Evolutionary conservation across 2,113 vertebrate genomes (phyloP), one percentile per base, ranked within the genome.

Genomic region (Pogonocichla stellata): DNA sequence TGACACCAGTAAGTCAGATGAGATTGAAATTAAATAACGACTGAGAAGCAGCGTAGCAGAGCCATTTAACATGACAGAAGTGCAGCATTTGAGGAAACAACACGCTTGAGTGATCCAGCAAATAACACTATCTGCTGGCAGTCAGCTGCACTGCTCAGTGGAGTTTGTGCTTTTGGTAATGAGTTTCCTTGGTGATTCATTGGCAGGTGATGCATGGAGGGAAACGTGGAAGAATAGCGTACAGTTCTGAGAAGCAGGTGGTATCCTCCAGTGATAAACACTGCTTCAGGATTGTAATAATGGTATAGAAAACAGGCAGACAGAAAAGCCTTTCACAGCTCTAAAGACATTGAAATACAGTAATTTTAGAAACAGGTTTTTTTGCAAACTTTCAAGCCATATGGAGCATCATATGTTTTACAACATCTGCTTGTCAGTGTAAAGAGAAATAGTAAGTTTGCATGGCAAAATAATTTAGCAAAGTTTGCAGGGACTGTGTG

Each of bases 111-210:
- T 57, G 61, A 73, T 72, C 70, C 73, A 65, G 70, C 5, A 2
- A 79, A 70, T 92, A 88, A 79, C 61, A 45, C 48, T 89, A 12
- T 89, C 86, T 81, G 57, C 87, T 75, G 73, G 84, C 87, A 79
- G 72, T 77, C 89, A 94, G 84, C 89, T 87, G 69, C 54, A n/a
- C 57, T 1, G 0, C 56, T 78, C 84, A 48, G 19, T 6, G 14
- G 57, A 60, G 57, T 89, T 64, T 72, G 34, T 78, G 77, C 73
- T 75, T 83, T 61, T 62, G 69, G 78, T 69, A 92, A 54, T 33
- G 66, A 92, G 87, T 95, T 95, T 89, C 89, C 80, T 81, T 92
- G 87, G 91, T 92, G 84, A 95, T 91, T 93, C 57, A 38, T 50
- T 95, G 94, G 77, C 91, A 92, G 89, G 61, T 86, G 90, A 81